A percentile compares a stretch with the other conserved stretches of the same genome.
phyloP scores from a whole-genome alignment of 2,113 vertebrate species.

The Myiozetetes cayanensis region DNA sequence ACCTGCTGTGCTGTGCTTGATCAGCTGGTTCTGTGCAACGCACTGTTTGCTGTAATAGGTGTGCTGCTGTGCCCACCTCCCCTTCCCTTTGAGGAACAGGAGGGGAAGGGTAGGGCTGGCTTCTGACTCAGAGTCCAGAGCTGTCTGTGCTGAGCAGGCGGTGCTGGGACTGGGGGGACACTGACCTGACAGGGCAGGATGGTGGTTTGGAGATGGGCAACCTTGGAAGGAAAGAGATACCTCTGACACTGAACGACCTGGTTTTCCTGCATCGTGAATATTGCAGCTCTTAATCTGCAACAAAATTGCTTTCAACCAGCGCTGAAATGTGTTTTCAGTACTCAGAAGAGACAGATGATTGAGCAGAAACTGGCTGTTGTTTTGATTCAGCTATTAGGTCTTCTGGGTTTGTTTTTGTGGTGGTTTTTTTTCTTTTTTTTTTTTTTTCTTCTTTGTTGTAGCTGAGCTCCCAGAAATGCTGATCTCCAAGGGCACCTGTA shows the following conservation, averaged over 20 bases:
- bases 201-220: not conserved
- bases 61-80: not conserved
- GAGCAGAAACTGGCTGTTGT: not conserved
- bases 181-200: not conserved
- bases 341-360: not conserved
- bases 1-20: not conserved
- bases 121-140: not conserved
- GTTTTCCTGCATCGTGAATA: not conserved
- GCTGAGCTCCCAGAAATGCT: constrained; percentile 10
- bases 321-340: not conserved
- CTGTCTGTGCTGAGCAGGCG: not conserved
- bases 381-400: not conserved
- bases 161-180: not conserved
- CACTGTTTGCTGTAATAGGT: not conserved
- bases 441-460: not conserved
- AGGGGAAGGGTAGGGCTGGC: not conserved
- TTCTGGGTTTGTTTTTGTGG: not conserved
- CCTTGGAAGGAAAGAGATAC: not conserved
- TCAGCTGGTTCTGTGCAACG: not conserved
- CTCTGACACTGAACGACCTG: not conserved
- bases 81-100: not conserved
- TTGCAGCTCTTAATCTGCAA: not conserved
- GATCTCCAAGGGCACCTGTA: not conserved
- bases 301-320: not conserved
- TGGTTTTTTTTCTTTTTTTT: too few relatives aligned